Evolutionary conservation across 2,888 invertebrate species (phyloP), one percentile per base, ranked within the genome.

Genomic region (Fabriciana adippe): DNA sequence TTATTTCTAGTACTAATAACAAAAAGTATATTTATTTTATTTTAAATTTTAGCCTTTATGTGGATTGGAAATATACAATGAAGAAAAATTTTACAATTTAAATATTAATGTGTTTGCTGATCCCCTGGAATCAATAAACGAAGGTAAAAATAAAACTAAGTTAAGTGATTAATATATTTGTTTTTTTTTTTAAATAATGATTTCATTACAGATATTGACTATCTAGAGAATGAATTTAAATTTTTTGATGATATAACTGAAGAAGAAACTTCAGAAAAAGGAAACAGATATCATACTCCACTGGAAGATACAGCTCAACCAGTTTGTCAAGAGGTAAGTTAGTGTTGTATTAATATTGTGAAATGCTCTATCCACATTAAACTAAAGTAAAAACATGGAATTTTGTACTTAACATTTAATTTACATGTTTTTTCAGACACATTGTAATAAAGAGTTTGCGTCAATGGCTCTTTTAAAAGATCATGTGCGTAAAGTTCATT

Each of bases 401-500:
- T 41, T 41, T 41, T 11, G 11, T 11, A 8, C 35, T 15, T 2
- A 54, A 15, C 15, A 59, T 13, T 2, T 35, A 16, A 51, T 18
- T 18, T 35, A 16, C 48, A 26, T 14, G 15, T 54, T 50, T 41
- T 66, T 67, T 68, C 71, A 81, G 82, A 64, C 66, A n/a, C 67
- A 73, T 54, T 81, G 81, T 67, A 64, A 61, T 0, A 76, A 75
- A 45, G 16, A 59, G 1, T 81, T 81, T 63, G 47, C 74, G 21
- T 68, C 73, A 18, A 26, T 57, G 1, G 71, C 69, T 1, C 73
- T 80, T 1, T 67, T 81, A 0, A 77, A 74, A 55, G 74, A 77
- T 0, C 81, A 82, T 47, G 69, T 82, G 15, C 78, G 81, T 6
- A 79, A 79, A 67, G 77, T 81, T 1, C 81, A 81, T 57, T 79